phyloP scores from a whole-genome alignment of 2,888 invertebrate species.

The Phorcus lineatus region DNA sequence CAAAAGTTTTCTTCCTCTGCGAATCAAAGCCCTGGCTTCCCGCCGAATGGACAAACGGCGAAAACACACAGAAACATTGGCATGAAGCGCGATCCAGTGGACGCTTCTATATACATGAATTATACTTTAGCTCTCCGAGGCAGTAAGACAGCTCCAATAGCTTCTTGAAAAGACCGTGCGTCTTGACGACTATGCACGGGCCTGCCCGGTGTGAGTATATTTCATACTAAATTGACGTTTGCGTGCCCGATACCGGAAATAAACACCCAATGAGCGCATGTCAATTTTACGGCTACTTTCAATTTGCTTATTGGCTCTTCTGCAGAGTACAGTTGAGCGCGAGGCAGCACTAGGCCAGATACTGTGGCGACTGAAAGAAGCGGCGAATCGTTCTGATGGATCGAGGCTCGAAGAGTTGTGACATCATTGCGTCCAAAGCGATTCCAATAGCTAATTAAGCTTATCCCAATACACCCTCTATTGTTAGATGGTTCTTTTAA shows the following conservation, averaged over 20 bases:
- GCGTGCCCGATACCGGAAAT: constrained; percentile 5
- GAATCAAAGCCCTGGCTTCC: neutral
- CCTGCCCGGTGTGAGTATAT: neutral
- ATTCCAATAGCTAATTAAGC: neutral
- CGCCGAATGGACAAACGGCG: neutral
- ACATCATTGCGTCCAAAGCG: neutral
- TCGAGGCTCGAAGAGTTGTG: neutral
- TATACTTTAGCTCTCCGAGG: neutral
- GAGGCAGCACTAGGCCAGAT: neutral
- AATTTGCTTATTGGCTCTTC: constrained; percentile 8
- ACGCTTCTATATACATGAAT: neutral
- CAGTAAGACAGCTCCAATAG: neutral
- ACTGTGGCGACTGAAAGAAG: neutral
- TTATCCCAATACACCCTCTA: neutral
- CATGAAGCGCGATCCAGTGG: neutral
- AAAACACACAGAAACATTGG: neutral
- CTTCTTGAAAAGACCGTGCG: neutral
- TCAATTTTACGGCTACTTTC: constrained; percentile 11
- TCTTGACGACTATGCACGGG: neutral
- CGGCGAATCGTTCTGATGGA: too few relatives aligned
- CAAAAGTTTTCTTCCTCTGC: neutral
- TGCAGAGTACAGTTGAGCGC: neutral
- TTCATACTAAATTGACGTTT: neutral
- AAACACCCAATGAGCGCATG: constrained; percentile 15
- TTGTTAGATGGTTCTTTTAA: constrained; percentile 8